These are phyloP conservation scores for Euclidia mi DNA, from an alignment of 2,888 invertebrate genomes.

Conservation along the genomic window DNA sequence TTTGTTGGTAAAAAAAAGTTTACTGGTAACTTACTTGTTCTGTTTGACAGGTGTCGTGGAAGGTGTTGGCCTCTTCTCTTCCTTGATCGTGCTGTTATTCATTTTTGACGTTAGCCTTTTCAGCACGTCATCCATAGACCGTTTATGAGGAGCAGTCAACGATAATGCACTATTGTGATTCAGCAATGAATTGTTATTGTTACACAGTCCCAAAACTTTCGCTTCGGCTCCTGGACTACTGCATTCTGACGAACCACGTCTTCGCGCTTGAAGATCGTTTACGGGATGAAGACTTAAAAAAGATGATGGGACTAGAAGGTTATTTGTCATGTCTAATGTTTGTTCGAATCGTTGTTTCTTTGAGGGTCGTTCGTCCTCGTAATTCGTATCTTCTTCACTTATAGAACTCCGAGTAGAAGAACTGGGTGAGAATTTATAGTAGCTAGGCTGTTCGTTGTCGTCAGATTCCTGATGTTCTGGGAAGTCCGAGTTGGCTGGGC, in stretches of 20 bases:
- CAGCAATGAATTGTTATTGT: slow-evolving; percentile 91
- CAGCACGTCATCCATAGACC: slow-evolving; percentile 97
- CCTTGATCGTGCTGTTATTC: slow-evolving; percentile 93
- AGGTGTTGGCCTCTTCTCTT: slow-evolving; percentile 93
- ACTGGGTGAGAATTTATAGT: slow-evolving; percentile 86
- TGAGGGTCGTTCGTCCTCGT: slow-evolving; percentile 90
- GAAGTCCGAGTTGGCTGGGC: slow-evolving; percentile 87
- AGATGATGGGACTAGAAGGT: slow-evolving; percentile 88
- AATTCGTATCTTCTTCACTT: slow-evolving; percentile 91
- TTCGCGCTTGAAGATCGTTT: slow-evolving; percentile 85
- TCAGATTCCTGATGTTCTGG: slow-evolving; percentile 82
- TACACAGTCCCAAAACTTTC: slow-evolving; percentile 91
- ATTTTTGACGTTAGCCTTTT: slow-evolving; percentile 96
- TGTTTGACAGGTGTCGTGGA: slow-evolving; percentile 92
- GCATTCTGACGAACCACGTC: slow-evolving; percentile 92
- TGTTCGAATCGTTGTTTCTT: slow-evolving; percentile 91
- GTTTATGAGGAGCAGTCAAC: slow-evolving; percentile 90
- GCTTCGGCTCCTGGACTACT: slow-evolving; percentile 93
- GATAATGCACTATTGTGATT: slow-evolving; percentile 90
- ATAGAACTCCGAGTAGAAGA: slow-evolving; percentile 84
- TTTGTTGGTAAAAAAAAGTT: too few relatives aligned
- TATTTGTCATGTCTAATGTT: slow-evolving; percentile 91
- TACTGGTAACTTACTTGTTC: slow-evolving; percentile 86
- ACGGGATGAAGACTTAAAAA: slow-evolving; percentile 90
- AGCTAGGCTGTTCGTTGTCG: slow-evolving; percentile 78